Percentiles rank a stretch among this genome's conserved stretches.
These are phyloP conservation scores for Paragorgia papillata DNA, from an alignment of 92 coral and sea anemone species.

Conservation along the genomic window DNA sequence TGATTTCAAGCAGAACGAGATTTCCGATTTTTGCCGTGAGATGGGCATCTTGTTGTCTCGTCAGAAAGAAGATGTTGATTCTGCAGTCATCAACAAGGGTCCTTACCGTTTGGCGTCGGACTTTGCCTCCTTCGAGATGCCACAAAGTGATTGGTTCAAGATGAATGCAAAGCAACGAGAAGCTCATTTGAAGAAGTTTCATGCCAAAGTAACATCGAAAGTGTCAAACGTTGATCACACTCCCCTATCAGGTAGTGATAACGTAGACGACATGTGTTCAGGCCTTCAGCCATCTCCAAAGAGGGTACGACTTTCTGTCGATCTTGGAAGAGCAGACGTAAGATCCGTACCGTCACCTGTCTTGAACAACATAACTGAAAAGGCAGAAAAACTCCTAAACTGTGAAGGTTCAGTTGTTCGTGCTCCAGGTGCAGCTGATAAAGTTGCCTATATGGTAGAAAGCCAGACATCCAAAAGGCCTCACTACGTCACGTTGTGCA, in stretches of 20 bases:
- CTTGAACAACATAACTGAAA: not conserved
- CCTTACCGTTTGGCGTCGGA: constrained; percentile 44
- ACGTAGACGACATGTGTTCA: not conserved
- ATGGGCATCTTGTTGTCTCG: constrained; percentile 49
- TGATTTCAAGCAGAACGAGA: constrained; percentile 43
- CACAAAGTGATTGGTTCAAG: constrained; percentile 49
- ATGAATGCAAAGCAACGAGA: constrained; percentile 55
- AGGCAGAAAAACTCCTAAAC: constrained; percentile 41
- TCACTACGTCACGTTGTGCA: constrained; percentile 40
- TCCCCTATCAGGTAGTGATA: not conserved
- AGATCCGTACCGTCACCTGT: not conserved
- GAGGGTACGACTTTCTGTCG: not conserved
- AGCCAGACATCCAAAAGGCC: constrained; percentile 34
- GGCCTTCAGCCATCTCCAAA: not conserved
- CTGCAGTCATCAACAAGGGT: constrained; percentile 58
- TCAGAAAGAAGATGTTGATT: constrained; percentile 51
- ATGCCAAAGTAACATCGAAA: not conserved
- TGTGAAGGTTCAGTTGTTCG: constrained; percentile 38
- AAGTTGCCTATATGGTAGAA: constrained; percentile 43
- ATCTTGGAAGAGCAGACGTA: not conserved
- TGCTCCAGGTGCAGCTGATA: constrained; percentile 40
- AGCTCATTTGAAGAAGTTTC: constrained; percentile 45
- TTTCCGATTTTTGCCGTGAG: constrained; percentile 46
- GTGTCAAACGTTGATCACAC: not conserved
- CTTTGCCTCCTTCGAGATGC: constrained; percentile 13